Evolutionary conservation across 2,888 invertebrate species (phyloP).

Genomic region (Drosophila meridionalis): DNA sequence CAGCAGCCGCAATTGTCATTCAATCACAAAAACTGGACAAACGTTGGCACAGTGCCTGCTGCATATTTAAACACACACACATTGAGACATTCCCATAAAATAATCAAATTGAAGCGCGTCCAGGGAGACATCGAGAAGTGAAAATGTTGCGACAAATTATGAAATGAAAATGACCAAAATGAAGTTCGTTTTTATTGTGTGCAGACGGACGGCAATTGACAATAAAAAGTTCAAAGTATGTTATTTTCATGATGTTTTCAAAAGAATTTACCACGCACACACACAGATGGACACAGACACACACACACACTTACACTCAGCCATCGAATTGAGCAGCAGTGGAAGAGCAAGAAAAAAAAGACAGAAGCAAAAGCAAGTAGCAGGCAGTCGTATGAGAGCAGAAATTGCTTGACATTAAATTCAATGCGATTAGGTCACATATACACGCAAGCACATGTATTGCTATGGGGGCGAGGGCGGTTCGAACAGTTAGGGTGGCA

Average conservation of each 20-base stretch:
- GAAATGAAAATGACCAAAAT: conserved; percentile 76
- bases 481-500: neutral
- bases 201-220: conserved; percentile 66
- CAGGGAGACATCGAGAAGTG: conserved; percentile 27
- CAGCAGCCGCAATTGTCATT: conserved; percentile 2
- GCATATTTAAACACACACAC: conserved; percentile 12
- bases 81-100: conserved; percentile 15
- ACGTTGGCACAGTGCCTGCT: conserved; percentile 1
- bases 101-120: conserved; percentile 57
- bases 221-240: conserved; percentile 77
- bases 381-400: conserved; percentile 40
- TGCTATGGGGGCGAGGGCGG: conserved; percentile 32
- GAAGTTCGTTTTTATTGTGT: conserved; percentile 71
- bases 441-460: conserved; percentile 10
- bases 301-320: neutral
- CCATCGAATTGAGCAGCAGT: conserved; percentile 24
- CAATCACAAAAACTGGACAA: conserved; percentile 26
- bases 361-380: conserved; percentile 28
- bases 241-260: conserved; percentile 69
- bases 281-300: conserved; percentile 24
- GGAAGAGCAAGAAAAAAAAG: neutral
- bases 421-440: conserved; percentile 76
- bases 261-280: conserved; percentile 59
- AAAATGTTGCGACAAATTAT: conserved; percentile 65
- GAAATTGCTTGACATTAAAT: conserved; percentile 76